Evolutionary conservation across 1,140 invertebrate genomes (phyloP), one percentile per base, ranked within the genome.

Genomic region (Panulirus ornatus): DNA sequence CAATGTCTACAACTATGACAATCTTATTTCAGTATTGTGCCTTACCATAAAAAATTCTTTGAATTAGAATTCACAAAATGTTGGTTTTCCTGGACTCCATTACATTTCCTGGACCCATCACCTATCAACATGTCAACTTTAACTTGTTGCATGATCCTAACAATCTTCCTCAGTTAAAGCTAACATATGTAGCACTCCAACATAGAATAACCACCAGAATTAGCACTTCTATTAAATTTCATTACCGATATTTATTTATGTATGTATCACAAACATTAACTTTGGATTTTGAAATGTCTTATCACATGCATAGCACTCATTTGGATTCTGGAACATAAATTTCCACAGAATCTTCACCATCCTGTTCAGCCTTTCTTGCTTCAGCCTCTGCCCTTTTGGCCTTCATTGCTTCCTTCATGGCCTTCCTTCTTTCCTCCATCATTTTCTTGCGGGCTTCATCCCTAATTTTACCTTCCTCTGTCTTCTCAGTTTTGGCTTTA

Each of bases 391-490:
- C 87, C 51, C 75, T 88, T 54, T 87, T 90, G 27, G 90, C 92
- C 36, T 85, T 91, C 76, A 91, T 87, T 47, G 90, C 90, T 92
- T 92, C 92, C 85, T 93, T 93, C 95, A 96, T 95, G 11, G 96
- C 96, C 91, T 95, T 95, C 90, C 96, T 95, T 92, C 95, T 96
- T 92, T 97, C 96, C 93, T 97, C 97, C 76, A 98, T 93, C 94
- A 98, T 95, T 92, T 96, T 96, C 91, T 96, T 96, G 88, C 97
- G 95, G 42, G 96, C 96, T 79, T 97, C 96, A 93, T 98, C 97
- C 1, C 97, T 94, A 42, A 96, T 93, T 91, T 94, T 95, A 36
- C 94, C 93, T n/a, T 94, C 94, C 88, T 95, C 94, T 89, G 93
- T 94, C 22, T 94, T 94, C 70, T 94, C 94, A 82, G 93, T 94